Evolutionary conservation across 2,113 vertebrate genomes (phyloP).

Genomic region (Strigops habroptila): DNA sequence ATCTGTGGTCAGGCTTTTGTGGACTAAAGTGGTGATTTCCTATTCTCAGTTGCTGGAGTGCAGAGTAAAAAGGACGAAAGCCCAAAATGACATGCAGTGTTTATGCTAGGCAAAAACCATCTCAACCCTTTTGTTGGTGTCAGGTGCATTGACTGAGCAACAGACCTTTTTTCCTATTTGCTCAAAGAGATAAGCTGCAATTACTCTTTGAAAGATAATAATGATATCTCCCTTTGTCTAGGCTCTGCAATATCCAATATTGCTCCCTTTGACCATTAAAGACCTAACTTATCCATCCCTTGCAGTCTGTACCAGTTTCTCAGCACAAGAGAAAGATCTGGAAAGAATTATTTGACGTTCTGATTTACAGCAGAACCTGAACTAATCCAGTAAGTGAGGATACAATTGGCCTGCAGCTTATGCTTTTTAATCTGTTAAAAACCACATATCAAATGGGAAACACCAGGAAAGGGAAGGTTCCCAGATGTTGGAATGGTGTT

Average conservation of each 20-base stretch:
- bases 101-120: background rate
- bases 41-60: background rate
- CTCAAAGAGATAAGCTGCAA: background rate
- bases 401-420: background rate
- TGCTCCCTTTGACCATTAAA: background rate
- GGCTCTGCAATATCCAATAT: background rate
- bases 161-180: background rate
- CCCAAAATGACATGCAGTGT: background rate
- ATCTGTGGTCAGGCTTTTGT: constrained; percentile 19
- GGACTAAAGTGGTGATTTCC: constrained; percentile 24
- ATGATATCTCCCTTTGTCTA: background rate
- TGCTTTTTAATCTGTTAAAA: background rate
- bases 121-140: background rate
- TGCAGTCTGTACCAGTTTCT: background rate
- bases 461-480: background rate
- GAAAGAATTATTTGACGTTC: background rate
- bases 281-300: background rate
- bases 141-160: background rate
- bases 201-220: background rate
- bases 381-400: background rate
- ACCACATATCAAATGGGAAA: background rate
- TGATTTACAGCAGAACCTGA: background rate
- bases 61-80: background rate
- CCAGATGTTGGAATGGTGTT: constrained; percentile 7
- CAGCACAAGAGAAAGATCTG: background rate